Percentiles rank a stretch among this genome's conserved stretches.
Conservation (phyloP, 1,140 invertebrate genomes). For the Drosophila biarmipes region DNA sequence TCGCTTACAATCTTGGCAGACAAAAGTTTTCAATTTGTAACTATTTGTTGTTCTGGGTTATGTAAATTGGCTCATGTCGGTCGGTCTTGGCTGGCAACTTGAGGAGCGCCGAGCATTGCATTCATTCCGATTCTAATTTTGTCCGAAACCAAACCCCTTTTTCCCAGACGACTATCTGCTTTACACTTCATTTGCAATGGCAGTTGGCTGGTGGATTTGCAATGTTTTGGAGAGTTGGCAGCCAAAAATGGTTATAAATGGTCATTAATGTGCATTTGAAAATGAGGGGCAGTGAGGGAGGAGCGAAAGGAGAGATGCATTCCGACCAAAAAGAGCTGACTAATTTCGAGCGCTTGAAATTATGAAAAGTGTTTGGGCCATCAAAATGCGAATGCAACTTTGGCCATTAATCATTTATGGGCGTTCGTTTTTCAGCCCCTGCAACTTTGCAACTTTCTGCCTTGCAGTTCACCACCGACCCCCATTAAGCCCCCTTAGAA, state of each 20-base stretch:
- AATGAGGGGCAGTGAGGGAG: background rate
- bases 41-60: slow-evolving; percentile 82
- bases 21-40: slow-evolving; percentile 81
- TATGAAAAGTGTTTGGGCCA: slow-evolving; percentile 70
- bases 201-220: slow-evolving; percentile 28
- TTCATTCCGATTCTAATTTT: slow-evolving; percentile 43
- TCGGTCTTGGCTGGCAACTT: slow-evolving; percentile 47
- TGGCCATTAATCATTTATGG: slow-evolving; percentile 81
- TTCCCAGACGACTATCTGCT: slow-evolving; percentile 47
- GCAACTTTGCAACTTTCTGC: slow-evolving; percentile 72
- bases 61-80: slow-evolving; percentile 73
- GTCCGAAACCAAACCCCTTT: background rate
- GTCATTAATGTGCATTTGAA: slow-evolving; percentile 64
- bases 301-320: background rate
- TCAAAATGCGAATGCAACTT: slow-evolving; percentile 60
- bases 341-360: slow-evolving; percentile 67
- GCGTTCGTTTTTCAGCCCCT: slow-evolving; percentile 56
- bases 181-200: slow-evolving; percentile 76
- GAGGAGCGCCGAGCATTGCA: slow-evolving; percentile 53
- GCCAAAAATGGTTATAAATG: slow-evolving; percentile 67
- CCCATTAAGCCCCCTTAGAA: background rate
- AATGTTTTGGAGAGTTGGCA: slow-evolving; percentile 37
- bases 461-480: slow-evolving; percentile 8
- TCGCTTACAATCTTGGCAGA: slow-evolving; percentile 81
- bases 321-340: slow-evolving; percentile 48